Evolutionary conservation across 1,140 invertebrate genomes (phyloP), one percentile per base, ranked within the genome.

Genomic region (Samia ricini): DNA sequence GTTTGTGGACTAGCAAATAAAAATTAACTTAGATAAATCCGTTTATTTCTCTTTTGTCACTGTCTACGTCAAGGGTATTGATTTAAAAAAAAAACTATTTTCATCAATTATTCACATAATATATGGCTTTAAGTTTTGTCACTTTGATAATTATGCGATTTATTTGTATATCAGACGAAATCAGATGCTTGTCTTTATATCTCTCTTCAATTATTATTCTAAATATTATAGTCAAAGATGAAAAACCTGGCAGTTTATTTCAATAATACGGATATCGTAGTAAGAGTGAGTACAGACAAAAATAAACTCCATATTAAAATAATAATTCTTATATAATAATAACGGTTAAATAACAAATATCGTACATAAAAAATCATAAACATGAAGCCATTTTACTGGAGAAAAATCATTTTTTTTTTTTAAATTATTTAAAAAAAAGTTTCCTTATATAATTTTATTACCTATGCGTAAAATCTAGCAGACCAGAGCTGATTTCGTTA

Each of bases 1-100:
- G n/a, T n/a, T n/a, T 61, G 77, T 82, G 81, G 84, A 89, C 86
- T 89, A 89, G 86, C 86, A 89, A 89, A 89, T 85, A 81, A 89
- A 81, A 84, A 63, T 76, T 77, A 88, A 86, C 77, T 85, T 85
- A 85, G 79, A 85, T 70, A 77, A 81, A 81, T 78, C 71, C 61
- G 71, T 77, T 71, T 56, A 36, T 56, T 29, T 68, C 63, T 61
- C 64, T 65, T 72, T 71, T 79, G 72, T 81, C 69, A 69, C n/a
- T 52, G 50, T 23, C 15, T 23, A 24, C 15, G 52, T 55, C 21
- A 55, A 24, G 15, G n/a, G n/a, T n/a, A n/a, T n/a, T n/a, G n/a
- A n/a, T n/a, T n/a, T n/a, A n/a, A n/a, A n/a, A n/a, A n/a, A n/a
- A n/a, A n/a, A n/a, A n/a, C n/a, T n/a, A n/a, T n/a, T n/a, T n/a